A percentile compares a stretch with the other conserved stretches of the same genome.
These are phyloP conservation scores for Periophthalmus modestus DNA, from an alignment of 2,113 vertebrate species.

Conservation along the genomic window DNA sequence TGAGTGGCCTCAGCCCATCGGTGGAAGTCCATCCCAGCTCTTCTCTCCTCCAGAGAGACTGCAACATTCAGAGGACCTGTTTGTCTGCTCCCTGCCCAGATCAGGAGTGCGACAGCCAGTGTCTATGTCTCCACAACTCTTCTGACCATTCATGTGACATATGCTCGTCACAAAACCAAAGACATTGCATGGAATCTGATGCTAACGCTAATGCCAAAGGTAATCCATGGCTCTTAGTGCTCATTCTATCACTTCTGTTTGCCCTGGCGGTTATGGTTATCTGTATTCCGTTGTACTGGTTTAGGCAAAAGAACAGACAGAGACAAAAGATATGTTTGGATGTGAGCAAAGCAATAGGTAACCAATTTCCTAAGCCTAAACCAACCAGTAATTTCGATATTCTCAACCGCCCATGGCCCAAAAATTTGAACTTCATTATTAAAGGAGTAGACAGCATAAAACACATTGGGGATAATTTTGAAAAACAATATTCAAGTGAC, in stretches of 20 bases:
- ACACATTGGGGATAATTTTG: slow-evolving; percentile 21
- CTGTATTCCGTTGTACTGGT: slow-evolving; percentile 38
- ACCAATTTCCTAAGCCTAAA: slow-evolving; percentile 13
- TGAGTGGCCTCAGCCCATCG: slow-evolving; percentile 59
- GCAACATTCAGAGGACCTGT: slow-evolving; percentile 60
- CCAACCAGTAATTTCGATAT: slow-evolving; percentile 43
- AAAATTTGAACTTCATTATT: slow-evolving; percentile 8
- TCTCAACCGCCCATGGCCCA: slow-evolving; percentile 35
- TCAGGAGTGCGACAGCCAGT: slow-evolving; percentile 50
- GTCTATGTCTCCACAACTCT: slow-evolving; percentile 66
- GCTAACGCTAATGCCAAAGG: slow-evolving; percentile 10
- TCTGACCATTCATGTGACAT: slow-evolving; percentile 58
- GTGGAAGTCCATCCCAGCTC: slow-evolving; percentile 63
- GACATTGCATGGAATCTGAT: slow-evolving; percentile 40
- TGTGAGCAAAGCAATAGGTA: slow-evolving; percentile 10
- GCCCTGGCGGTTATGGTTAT: slow-evolving; percentile 44
- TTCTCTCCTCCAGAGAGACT: slow-evolving; percentile 54
- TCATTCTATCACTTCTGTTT: slow-evolving; percentile 54
- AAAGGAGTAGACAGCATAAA: slow-evolving; percentile 19
- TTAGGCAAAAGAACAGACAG: slow-evolving; percentile 13
- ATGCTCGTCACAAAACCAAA: slow-evolving; percentile 39
- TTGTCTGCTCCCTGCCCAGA: slow-evolving; percentile 50
- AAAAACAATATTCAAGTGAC: slow-evolving; percentile 11
- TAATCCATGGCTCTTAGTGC: slow-evolving; percentile 65
- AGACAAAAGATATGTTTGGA: slow-evolving; percentile 46